Percentiles rank a stretch among this genome's conserved stretches.
phyloP scores from a whole-genome alignment of 2,888 invertebrate genomes.

The Rambutsinella grinnellia region DNA sequence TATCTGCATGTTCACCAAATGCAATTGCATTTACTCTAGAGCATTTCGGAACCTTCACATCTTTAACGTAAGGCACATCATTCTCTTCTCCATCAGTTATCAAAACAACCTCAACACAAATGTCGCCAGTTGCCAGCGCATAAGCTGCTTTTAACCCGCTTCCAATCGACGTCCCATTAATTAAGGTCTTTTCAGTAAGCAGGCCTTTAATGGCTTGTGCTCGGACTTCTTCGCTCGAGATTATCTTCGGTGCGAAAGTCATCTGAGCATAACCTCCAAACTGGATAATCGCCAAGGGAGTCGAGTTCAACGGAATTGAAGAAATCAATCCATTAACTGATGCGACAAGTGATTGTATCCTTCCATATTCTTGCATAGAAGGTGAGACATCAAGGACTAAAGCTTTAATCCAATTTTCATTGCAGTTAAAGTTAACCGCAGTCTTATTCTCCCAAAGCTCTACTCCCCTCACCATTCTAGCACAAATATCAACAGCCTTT shows the following conservation, averaged over 20 bases:
- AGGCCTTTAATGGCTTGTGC: not conserved
- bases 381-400: too few relatives aligned
- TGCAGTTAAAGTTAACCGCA: too few relatives aligned
- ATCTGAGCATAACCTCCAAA: slow-evolving; percentile 11
- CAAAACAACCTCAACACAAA: slow-evolving; percentile 10
- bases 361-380: too few relatives aligned
- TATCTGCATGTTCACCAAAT: slow-evolving; percentile 5
- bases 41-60: not conserved
- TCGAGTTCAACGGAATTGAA: too few relatives aligned
- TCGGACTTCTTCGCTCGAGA: not conserved
- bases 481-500: too few relatives aligned
- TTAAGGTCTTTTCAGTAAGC: not conserved
- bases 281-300: slow-evolving; percentile 1
- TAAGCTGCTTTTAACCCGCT: slow-evolving; percentile 8
- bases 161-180: slow-evolving; percentile 6
- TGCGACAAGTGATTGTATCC: too few relatives aligned
- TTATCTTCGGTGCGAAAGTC: not conserved
- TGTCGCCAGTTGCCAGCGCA: too few relatives aligned
- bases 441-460: too few relatives aligned
- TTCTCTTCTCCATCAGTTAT: slow-evolving; percentile 28
- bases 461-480: too few relatives aligned
- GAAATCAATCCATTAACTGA: too few relatives aligned
- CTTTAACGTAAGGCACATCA: not conserved
- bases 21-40: slow-evolving; percentile 19
- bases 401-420: too few relatives aligned